Percentiles rank a stretch among this genome's conserved stretches.
Evolutionary conservation across 2,113 vertebrate genomes (phyloP).

Genomic region (Aphelocoma coerulescens): DNA sequence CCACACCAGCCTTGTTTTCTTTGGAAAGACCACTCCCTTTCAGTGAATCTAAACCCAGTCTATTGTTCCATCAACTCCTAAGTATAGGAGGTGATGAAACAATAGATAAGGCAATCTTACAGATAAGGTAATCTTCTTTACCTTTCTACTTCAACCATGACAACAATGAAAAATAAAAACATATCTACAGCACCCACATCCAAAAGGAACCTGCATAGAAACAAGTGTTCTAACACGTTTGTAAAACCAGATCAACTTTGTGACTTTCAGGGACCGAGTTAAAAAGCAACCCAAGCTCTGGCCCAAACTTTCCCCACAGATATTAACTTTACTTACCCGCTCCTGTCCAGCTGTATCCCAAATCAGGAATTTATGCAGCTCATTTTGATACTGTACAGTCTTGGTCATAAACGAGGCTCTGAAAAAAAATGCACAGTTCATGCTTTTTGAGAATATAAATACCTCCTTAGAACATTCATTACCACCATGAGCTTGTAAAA

Average conservation of each 20-base stretch:
- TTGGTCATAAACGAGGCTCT: constrained; percentile 98
- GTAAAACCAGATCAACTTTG: background rate
- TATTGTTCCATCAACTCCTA: background rate
- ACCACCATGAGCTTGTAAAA: background rate
- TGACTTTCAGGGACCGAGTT: background rate
- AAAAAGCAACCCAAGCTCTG: background rate
- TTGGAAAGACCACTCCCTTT: background rate
- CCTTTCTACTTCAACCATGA: background rate
- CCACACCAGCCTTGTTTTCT: background rate
- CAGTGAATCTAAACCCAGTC: background rate
- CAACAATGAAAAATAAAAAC: background rate
- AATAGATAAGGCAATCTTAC: background rate
- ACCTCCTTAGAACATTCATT: background rate
- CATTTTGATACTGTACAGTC: constrained; percentile 95
- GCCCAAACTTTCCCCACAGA: background rate
- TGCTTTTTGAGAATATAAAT: background rate
- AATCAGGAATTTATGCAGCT: constrained; percentile 96
- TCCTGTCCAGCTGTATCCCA: constrained; percentile 98
- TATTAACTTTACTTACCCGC: constrained; percentile 76
- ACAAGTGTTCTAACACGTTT: background rate
- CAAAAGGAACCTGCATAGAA: background rate
- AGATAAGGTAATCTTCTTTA: background rate
- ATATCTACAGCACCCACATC: background rate
- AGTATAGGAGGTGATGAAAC: background rate
- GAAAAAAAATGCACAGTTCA: constrained; percentile 29